These are phyloP conservation scores for Baccha elongata DNA, from an alignment of 2,888 invertebrate species.

Conservation along the genomic window DNA sequence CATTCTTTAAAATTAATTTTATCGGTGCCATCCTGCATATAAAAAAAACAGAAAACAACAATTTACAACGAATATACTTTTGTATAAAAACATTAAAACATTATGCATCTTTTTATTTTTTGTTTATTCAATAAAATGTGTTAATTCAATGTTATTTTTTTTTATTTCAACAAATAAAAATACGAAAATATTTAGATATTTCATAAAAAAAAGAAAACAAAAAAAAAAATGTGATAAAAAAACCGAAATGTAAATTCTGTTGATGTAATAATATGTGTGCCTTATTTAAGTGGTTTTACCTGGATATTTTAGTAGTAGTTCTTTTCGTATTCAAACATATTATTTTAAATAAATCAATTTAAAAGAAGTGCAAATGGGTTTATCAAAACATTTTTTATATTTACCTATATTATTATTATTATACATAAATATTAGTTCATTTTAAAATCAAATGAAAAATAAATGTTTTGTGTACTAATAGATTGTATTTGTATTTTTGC, in stretches of 20 bases:
- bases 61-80: constrained; percentile 57
- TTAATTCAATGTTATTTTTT: constrained; percentile 13
- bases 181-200: neutral
- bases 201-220: no score
- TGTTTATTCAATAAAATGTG: constrained; percentile 30
- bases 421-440: no score
- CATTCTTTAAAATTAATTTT: constrained; percentile 5
- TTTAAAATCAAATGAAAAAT: no score
- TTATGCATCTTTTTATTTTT: constrained; percentile 29
- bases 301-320: constrained; percentile 31
- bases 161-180: constrained; percentile 8
- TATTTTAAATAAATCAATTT: constrained; percentile 12
- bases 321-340: constrained; percentile 7
- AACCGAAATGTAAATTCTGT: constrained; percentile 36
- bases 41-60: constrained; percentile 9
- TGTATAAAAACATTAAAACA: constrained; percentile 28
- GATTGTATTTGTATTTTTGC: no score
- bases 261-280: constrained; percentile 42
- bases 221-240: constrained; percentile 60
- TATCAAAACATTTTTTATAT: constrained; percentile 32
- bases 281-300: constrained; percentile 44
- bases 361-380: constrained; percentile 46
- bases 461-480: no score
- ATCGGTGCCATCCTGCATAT: constrained; percentile 62
- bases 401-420: constrained; percentile 11